Evolutionary conservation across 2,888 invertebrate genomes (phyloP), one percentile per base, ranked within the genome.

Genomic region (Polia nebulosa): DNA sequence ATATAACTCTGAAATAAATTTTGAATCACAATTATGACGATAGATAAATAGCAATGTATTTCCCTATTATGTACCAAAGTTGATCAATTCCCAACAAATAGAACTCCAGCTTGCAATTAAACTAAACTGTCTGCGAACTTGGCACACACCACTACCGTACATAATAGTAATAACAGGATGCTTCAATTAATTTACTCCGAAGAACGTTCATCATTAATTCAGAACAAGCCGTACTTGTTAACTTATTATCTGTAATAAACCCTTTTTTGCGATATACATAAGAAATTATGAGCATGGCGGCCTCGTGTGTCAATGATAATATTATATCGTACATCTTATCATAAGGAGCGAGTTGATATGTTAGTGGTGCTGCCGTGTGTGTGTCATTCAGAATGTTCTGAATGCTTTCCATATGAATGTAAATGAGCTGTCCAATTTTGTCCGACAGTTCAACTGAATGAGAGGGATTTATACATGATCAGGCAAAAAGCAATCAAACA

Each of bases 201-300:
- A 60, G n/a, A 65, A 39, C 36, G 51, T 60, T 71, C 0, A n/a
- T 1, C 29, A 62, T 63, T 55, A 49, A 57, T 52, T 56, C n/a
- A 9, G 1, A 47, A 49, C 57, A 44, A 44, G 45, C 39, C 29
- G 5, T 15, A 75, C 58, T 67, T 67, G 72, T 67, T 59, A 72
- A 72, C 58, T 63, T 63, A 75, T 71, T 76, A 62, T 44, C 9
- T 5, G 67, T 51, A 72, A 76, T 72, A 77, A 76, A 53, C n/a
- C 15, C 20, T 22, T 67, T 76, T 66, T 57, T 29, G 47, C 20
- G 9, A 63, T 59, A 32, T 59, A 72, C 58, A 51, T 55, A 62
- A 67, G 22, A 58, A 22, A 1, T 76, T 77, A 76, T 7, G 76
- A 78, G 25, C 62, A 5, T 2, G 59, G 20, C 34, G 73, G 62